phyloP scores from a whole-genome alignment of 1,140 invertebrate genomes.

The Drosophila leontia region DNA sequence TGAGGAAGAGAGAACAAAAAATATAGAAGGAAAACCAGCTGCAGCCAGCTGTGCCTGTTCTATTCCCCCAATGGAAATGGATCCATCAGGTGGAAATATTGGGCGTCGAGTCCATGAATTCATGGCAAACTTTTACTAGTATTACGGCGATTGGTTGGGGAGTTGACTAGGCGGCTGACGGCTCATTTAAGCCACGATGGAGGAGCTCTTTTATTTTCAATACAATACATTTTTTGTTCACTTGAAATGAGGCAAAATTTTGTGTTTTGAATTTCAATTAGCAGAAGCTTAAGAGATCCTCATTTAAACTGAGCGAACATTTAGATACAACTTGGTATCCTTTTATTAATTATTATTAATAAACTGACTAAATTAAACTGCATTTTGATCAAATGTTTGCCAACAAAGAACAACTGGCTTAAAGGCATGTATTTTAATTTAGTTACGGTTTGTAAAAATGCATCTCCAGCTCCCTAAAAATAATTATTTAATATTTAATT shows the following conservation, averaged over 20 bases:
- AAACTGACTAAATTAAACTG: too few relatives aligned
- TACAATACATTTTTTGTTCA: not conserved
- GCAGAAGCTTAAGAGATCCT: not conserved
- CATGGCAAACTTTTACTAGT: slow-evolving; percentile 18
- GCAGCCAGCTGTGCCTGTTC: slow-evolving; percentile 7
- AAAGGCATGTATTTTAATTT: too few relatives aligned
- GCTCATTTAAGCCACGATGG: slow-evolving; percentile 18
- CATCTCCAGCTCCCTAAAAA: too few relatives aligned
- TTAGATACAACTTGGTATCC: not conserved
- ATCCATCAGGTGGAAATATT: slow-evolving; percentile 43
- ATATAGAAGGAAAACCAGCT: not conserved
- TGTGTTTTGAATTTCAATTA: not conserved
- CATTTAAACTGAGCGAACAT: not conserved
- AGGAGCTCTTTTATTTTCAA: not conserved
- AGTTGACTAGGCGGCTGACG: slow-evolving; percentile 15
- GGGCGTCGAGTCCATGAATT: slow-evolving; percentile 13
- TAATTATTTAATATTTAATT: too few relatives aligned
- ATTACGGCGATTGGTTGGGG: slow-evolving; percentile 27
- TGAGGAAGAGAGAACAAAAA: not conserved
- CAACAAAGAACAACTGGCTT: too few relatives aligned
- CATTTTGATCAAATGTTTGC: too few relatives aligned
- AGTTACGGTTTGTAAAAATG: too few relatives aligned
- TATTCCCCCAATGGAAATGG: slow-evolving; percentile 6
- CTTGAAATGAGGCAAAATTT: not conserved
- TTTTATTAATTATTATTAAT: not conserved